Conservation (phyloP, 2,797 vertebrate species). For the Malurus splendens region DNA sequence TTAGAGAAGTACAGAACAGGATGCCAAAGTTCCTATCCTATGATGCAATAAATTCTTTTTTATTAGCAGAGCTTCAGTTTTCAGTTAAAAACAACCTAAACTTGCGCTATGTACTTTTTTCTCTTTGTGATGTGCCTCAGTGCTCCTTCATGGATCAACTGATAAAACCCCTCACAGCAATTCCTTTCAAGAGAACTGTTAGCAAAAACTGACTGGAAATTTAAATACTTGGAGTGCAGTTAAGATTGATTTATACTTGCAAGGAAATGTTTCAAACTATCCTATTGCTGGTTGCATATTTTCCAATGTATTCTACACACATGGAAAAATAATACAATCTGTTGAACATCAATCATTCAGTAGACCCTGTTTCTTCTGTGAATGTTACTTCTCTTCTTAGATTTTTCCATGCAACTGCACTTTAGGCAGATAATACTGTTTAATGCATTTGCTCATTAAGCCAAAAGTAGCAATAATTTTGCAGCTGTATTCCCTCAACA, state of each 20-base stretch:
- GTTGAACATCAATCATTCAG: not conserved
- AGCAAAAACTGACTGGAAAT: not conserved
- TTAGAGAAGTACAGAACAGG: not conserved
- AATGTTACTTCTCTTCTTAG: not conserved
- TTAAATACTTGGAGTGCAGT: not conserved
- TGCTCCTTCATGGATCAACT: not conserved
- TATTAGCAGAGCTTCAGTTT: not conserved
- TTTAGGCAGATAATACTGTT: not conserved
- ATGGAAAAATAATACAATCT: constrained; percentile 12
- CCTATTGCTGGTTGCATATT: not conserved
- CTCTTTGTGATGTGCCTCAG: not conserved
- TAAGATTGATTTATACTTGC: not conserved
- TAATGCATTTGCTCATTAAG: constrained; percentile 5
- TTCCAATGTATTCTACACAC: constrained; percentile 5
- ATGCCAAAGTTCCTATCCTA: constrained; percentile 16
- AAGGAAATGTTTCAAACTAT: constrained; percentile 5
- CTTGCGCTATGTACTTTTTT: not conserved
- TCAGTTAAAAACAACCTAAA: not conserved
- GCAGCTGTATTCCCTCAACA: not conserved
- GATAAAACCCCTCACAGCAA: not conserved
- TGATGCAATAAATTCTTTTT: constrained; percentile 20
- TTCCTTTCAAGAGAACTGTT: not conserved
- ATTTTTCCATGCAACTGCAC: not conserved
- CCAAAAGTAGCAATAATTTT: not conserved
- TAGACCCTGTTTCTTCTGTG: not conserved